Base-by-base conservation (phyloP, 2,888 invertebrate species). In the Melanchra persicariae region DNA sequence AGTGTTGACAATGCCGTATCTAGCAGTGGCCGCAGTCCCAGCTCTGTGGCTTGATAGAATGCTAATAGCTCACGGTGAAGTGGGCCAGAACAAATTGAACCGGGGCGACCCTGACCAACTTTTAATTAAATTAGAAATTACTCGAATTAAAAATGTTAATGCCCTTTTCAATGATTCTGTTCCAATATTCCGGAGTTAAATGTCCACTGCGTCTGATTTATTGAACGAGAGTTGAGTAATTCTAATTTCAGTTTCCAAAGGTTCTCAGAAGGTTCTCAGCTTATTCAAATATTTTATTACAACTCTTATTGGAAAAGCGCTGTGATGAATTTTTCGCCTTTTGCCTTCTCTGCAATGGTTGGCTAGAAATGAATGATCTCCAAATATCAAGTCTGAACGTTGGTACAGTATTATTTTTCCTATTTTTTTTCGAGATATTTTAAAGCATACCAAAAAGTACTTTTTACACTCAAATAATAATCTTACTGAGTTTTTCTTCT, bases 101-200 rank as follows among this genome's bases (percentile, higher is more conserved):
- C 49, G 55, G 22, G 59, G 49, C 68, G 43, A 70, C 77, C 60
- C 70, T 66, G 64, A 77, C 73, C 75, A 82, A 86, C 63, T 85
- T 82, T 85, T 85, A 85, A 86, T 85, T 82, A 82, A 85, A 86
- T 85, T 82, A 78, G 73, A 69, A 86, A 87, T 82, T 79, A 74
- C 74, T 70, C 73, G 79, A 84, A 86, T 86, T 81, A 81, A 85
- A 81, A 77, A 77, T 83, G 71, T 73, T 64, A 83, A 80, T 80
- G 76, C 55, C 62, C 52, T 45, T 79, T 77, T 75, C 71, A 80
- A 70, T 82, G 78, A 82, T 81, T 81, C 64, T 52, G 62, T 76
- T 83, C 54, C 77, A 82, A 81, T 84, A 76, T 68, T 73, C 62
- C 51, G 47, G 52, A 60, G 60, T 67, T 68, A 66, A 82, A 79